These are phyloP conservation scores for Thaumatotibia leucotreta DNA, from an alignment of 1,140 invertebrate species.

Conservation along the genomic window DNA sequence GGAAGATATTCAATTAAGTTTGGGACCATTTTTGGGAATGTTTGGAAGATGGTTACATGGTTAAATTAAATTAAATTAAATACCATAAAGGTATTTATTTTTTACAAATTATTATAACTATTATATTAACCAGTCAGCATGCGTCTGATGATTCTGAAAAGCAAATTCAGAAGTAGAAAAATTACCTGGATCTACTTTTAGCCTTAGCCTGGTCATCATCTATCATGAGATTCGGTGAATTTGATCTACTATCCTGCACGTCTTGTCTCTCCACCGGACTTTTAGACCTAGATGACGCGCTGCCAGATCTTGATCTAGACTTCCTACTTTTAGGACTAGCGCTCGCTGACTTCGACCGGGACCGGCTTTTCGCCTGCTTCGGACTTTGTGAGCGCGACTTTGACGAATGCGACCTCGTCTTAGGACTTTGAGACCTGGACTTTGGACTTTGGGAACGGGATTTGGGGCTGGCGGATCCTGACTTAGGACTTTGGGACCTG, in stretches of 20 bases:
- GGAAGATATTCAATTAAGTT: too few species aligned
- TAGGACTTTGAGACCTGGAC: conserved; percentile 45
- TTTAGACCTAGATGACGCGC: conserved; percentile 59
- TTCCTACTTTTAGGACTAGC: conserved; percentile 58
- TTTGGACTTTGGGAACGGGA: conserved; percentile 49
- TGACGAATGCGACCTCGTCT: conserved; percentile 38
- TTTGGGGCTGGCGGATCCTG: conserved; percentile 32
- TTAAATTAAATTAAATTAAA: too few species aligned
- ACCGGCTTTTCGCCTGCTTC: conserved; percentile 46
- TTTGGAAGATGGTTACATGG: too few species aligned
- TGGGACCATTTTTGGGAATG: too few species aligned
- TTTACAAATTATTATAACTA: too few species aligned
- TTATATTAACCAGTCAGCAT: too few species aligned
- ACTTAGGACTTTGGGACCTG: conserved; percentile 57
- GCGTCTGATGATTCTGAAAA: too few species aligned
- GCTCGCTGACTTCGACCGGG: conserved; percentile 48
- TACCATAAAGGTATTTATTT: too few species aligned
- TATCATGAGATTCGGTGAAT: conserved; percentile 78
- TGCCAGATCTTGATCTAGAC: conserved; percentile 55
- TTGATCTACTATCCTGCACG: conserved; percentile 73
- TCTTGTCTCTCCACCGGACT: conserved; percentile 58
- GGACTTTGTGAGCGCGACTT: conserved; percentile 42
- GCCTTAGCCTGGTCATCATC: conserved; percentile 67
- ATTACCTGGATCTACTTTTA: conserved; percentile 60
- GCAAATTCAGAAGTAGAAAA: background rate